Conservation (phyloP, 2,888 invertebrate species). For the Drosophila neotestacea region DNA sequence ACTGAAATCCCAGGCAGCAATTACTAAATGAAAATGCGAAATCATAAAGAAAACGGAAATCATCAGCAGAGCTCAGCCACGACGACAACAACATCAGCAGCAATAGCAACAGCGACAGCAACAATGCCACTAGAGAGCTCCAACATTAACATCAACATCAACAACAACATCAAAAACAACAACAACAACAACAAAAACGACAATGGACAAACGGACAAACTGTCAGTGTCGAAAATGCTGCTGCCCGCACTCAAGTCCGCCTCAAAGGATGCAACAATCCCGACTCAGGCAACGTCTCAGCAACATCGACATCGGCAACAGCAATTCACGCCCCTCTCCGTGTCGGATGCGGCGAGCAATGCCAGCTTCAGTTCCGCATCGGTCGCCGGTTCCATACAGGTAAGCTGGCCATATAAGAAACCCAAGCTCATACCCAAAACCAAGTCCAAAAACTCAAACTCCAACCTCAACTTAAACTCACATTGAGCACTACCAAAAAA, state of each 20-base stretch:
- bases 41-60: conserved; percentile 78
- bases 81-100: conserved; percentile 42
- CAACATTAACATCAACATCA: conserved; percentile 33
- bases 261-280: conserved; percentile 52
- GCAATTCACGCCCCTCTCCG: conserved; percentile 74
- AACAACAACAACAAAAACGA: conserved; percentile 40
- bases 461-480: conserved; percentile 24
- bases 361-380: conserved; percentile 85
- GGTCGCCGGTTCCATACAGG: conserved; percentile 85
- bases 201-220: conserved; percentile 47
- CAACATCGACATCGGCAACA: conserved; percentile 58
- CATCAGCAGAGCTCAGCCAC: conserved; percentile 68
- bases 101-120: conserved; percentile 40
- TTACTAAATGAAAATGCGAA: conserved; percentile 78
- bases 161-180: conserved; percentile 51
- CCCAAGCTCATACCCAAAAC: conserved; percentile 15
- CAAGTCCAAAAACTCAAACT: conserved; percentile 23
- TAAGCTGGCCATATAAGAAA: conserved; percentile 60
- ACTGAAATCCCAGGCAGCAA: conserved; percentile 42
- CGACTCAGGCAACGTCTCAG: conserved; percentile 26
- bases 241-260: conserved; percentile 51
- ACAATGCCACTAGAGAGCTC: conserved; percentile 51
- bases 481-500: conserved; percentile 25
- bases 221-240: conserved; percentile 53
- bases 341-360: conserved; percentile 81